A percentile compares a stretch with the other conserved stretches of the same genome.
Conservation (phyloP, 2,888 invertebrate species). For the Pinctada fucata region DNA sequence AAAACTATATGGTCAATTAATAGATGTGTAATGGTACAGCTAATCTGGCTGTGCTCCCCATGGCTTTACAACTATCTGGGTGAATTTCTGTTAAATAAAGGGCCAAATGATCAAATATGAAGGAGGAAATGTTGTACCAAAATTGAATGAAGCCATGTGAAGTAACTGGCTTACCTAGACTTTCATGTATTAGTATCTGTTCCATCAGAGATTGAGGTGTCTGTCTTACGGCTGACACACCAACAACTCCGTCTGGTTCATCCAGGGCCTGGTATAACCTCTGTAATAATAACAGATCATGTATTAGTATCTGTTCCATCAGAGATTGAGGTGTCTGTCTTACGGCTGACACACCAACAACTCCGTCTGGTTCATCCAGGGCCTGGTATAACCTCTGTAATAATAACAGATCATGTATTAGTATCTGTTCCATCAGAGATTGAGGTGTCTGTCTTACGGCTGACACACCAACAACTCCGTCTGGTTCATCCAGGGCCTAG, state of each 20-base stretch:
- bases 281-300: slow-evolving; percentile 81
- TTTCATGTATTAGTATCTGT: slow-evolving; percentile 89
- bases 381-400: slow-evolving; percentile 88
- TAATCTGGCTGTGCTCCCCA: too few relatives aligned
- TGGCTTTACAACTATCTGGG: too few relatives aligned
- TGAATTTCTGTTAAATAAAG: too few relatives aligned
- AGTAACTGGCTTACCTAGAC: slow-evolving; percentile 87
- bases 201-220: slow-evolving; percentile 88
- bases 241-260: slow-evolving; percentile 93
- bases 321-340: slow-evolving; percentile 87
- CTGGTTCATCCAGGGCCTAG: slow-evolving; percentile 91
- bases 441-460: slow-evolving; percentile 87
- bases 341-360: slow-evolving; percentile 86
- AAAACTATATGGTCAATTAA: too few relatives aligned
- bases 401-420: slow-evolving; percentile 85
- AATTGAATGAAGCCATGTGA: too few relatives aligned
- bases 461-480: slow-evolving; percentile 89
- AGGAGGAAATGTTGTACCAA: too few relatives aligned
- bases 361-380: slow-evolving; percentile 93
- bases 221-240: slow-evolving; percentile 85
- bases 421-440: slow-evolving; percentile 88
- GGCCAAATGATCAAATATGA: too few relatives aligned
- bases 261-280: slow-evolving; percentile 92
- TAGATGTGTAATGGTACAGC: too few relatives aligned
- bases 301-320: slow-evolving; percentile 89